Conservation (phyloP, 2,113 vertebrate species). For the Xiphophorus hellerii region DNA sequence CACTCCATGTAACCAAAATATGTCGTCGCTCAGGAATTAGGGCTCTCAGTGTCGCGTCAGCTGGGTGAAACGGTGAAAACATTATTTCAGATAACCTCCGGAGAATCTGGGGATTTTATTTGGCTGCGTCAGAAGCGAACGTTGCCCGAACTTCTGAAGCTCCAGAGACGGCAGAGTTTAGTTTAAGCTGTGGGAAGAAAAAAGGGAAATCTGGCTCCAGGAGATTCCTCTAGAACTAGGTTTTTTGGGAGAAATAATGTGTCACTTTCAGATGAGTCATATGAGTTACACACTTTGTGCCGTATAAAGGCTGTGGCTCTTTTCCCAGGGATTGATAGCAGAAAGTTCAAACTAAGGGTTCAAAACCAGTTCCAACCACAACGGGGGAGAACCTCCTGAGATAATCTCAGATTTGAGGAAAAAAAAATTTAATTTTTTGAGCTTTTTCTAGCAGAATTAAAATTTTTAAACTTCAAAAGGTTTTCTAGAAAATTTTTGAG, state of each 20-base stretch:
- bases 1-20: slow-evolving; percentile 42
- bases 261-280: slow-evolving; percentile 59
- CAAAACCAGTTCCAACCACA: slow-evolving; percentile 21
- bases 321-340: slow-evolving; percentile 51
- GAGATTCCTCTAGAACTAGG: slow-evolving; percentile 22
- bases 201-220: slow-evolving; percentile 43
- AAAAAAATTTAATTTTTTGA: no score
- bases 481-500: no score
- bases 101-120: slow-evolving; percentile 43
- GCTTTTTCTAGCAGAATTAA: no score
- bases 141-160: slow-evolving; percentile 27
- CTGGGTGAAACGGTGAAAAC: slow-evolving; percentile 44
- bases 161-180: slow-evolving; percentile 46
- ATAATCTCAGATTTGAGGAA: no score
- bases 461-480: no score
- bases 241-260: slow-evolving; percentile 43
- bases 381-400: background rate
- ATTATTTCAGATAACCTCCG: slow-evolving; percentile 41
- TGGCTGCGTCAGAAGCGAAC: slow-evolving; percentile 37
- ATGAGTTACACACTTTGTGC: slow-evolving; percentile 45
- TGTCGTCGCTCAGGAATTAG: slow-evolving; percentile 51
- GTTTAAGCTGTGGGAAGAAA: slow-evolving; percentile 29
- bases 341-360: slow-evolving; percentile 53
- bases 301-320: slow-evolving; percentile 53
- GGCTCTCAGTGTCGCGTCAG: slow-evolving; percentile 23